Percentiles rank a stretch among this genome's conserved stretches.
These are phyloP conservation scores for Blastobasis adustella DNA, from an alignment of 2,888 invertebrate genomes.

Conservation along the genomic window DNA sequence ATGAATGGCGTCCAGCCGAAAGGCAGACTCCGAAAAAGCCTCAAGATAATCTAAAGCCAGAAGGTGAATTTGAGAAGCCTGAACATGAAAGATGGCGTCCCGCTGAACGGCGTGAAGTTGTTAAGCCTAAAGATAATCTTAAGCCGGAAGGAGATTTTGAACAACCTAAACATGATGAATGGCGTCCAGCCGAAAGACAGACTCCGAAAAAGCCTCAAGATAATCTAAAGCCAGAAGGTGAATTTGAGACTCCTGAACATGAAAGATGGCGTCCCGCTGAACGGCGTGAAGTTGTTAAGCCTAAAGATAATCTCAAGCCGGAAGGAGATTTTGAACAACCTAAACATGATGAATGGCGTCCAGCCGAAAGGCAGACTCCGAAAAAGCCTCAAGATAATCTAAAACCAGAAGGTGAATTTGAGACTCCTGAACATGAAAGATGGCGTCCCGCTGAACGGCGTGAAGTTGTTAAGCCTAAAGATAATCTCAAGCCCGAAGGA, in stretches of 20 bases:
- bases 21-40: conserved; percentile 49
- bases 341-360: conserved; percentile 35
- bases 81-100: conserved; percentile 45
- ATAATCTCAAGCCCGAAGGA: conserved; percentile 38
- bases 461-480: conserved; percentile 42
- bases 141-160: conserved; percentile 69
- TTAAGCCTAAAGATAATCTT: conserved; percentile 61
- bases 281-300: conserved; percentile 45
- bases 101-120: conserved; percentile 42
- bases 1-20: conserved; percentile 59
- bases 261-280: conserved; percentile 58
- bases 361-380: conserved; percentile 33
- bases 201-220: conserved; percentile 49
- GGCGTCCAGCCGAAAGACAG: conserved; percentile 57
- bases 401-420: conserved; percentile 56
- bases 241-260: conserved; percentile 58
- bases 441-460: conserved; percentile 31
- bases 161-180: conserved; percentile 44
- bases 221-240: conserved; percentile 65
- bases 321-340: conserved; percentile 70
- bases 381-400: conserved; percentile 38
- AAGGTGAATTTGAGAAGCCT: conserved; percentile 70
- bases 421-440: conserved; percentile 34
- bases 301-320: conserved; percentile 63
- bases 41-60: conserved; percentile 72